Evolutionary conservation across 2,888 invertebrate species (phyloP).

Genomic region (Leptinotarsa tumamoca): DNA sequence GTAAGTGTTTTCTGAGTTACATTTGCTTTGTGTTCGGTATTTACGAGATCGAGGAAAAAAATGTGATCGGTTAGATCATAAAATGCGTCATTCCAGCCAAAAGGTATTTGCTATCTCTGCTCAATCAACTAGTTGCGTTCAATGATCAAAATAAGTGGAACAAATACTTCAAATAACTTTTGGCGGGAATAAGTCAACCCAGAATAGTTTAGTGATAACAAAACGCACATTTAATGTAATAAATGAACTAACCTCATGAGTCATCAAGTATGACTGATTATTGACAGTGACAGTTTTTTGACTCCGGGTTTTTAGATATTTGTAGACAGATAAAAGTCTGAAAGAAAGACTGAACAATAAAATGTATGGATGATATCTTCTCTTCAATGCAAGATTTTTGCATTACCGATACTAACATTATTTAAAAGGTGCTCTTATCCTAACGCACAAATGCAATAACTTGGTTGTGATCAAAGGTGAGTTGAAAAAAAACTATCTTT

Average conservation of each 20-base stretch:
- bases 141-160: too few species aligned
- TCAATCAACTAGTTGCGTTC: too few species aligned
- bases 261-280: slow-evolving; percentile 5
- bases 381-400: slow-evolving; percentile 16
- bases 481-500: slow-evolving; percentile 3
- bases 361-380: slow-evolving; percentile 24
- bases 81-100: too few species aligned
- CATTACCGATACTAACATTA: slow-evolving; percentile 8
- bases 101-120: too few species aligned
- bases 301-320: background rate
- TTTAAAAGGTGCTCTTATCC: slow-evolving; percentile 1
- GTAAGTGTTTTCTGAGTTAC: too few species aligned
- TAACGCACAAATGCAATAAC: slow-evolving; percentile 23
- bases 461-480: slow-evolving; percentile 23
- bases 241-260: background rate
- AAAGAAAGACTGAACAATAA: slow-evolving; percentile 25
- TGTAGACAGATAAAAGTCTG: slow-evolving; percentile 23
- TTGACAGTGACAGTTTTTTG: slow-evolving; percentile 19
- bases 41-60: too few species aligned
- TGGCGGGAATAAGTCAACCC: too few species aligned
- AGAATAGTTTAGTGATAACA: background rate
- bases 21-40: too few species aligned
- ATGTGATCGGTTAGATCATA: too few species aligned
- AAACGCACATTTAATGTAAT: background rate
- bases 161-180: too few species aligned